Percentiles rank a stretch among this genome's conserved stretches.
phyloP scores from a whole-genome alignment of 64 coral and sea anemone species.

The Montipora cactus region DNA sequence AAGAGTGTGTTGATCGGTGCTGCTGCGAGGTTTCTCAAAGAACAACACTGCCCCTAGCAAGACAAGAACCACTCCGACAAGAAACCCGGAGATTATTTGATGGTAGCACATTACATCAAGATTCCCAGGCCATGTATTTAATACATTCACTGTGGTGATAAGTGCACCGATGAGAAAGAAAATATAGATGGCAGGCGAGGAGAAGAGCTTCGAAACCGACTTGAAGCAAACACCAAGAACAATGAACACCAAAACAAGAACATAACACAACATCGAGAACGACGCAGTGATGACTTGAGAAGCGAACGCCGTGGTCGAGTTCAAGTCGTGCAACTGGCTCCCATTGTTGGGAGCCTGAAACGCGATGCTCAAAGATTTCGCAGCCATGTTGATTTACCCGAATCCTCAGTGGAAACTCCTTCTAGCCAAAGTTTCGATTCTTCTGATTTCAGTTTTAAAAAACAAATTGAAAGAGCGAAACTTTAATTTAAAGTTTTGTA shows the following conservation, averaged over 20 bases:
- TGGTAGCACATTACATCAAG: background rate
- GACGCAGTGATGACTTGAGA: constrained; percentile 39
- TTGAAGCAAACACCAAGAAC: constrained; percentile 7
- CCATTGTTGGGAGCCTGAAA: background rate
- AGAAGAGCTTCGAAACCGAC: background rate
- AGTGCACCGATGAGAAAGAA: constrained; percentile 23
- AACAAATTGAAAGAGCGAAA: no score
- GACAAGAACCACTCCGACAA: constrained; percentile 13
- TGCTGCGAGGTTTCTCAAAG: no score
- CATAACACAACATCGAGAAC: constrained; percentile 4
- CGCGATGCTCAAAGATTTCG: background rate
- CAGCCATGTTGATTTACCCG: background rate
- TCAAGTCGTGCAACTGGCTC: background rate
- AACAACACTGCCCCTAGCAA: constrained; percentile 14
- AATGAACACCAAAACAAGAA: background rate
- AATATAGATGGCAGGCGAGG: background rate
- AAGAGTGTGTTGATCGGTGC: background rate
- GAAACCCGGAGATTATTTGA: background rate
- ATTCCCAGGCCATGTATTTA: background rate
- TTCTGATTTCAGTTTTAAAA: no score
- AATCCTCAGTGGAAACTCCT: no score
- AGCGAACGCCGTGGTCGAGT: constrained; percentile 2
- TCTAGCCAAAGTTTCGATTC: no score
- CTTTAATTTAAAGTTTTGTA: no score
- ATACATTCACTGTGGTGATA: background rate